Evolutionary conservation across 2,888 invertebrate species (phyloP).

Genomic region (Tolmerus cingulatus): DNA sequence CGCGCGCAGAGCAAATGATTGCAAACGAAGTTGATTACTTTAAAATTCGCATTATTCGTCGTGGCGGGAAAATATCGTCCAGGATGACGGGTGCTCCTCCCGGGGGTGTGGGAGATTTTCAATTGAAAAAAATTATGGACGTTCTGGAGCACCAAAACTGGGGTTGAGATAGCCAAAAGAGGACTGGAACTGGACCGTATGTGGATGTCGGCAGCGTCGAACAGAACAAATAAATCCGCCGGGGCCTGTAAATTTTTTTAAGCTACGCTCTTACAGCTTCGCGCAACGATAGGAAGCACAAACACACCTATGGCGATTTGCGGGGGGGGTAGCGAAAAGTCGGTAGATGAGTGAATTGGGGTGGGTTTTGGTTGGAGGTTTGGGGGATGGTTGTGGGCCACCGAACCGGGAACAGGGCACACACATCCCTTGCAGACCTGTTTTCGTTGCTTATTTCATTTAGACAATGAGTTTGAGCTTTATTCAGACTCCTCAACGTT

Average conservation of each 20-base stretch:
- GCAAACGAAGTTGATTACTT: conserved; percentile 47
- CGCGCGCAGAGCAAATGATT: conserved; percentile 38
- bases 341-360: background rate
- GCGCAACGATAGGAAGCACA: conserved; percentile 32
- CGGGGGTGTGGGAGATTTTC: conserved; percentile 40
- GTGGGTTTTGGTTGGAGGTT: background rate
- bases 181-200: conserved; percentile 42
- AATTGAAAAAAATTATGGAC: conserved; percentile 49
- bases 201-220: conserved; percentile 47
- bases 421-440: conserved; percentile 43
- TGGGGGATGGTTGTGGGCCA: conserved; percentile 28
- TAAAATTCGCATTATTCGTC: conserved; percentile 50
- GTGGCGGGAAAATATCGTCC: conserved; percentile 45
- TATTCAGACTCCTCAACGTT: conserved; percentile 43
- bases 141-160: conserved; percentile 33
- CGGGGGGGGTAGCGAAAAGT: background rate
- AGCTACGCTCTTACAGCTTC: conserved; percentile 33
- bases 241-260: conserved; percentile 46
- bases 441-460: conserved; percentile 50
- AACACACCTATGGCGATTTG: conserved; percentile 24
- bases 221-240: conserved; percentile 50
- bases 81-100: conserved; percentile 18
- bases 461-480: conserved; percentile 48
- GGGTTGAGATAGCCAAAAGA: conserved; percentile 23
- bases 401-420: background rate